Evolutionary conservation across 2,113 vertebrate genomes (phyloP).

Genomic region (Verasper variegatus): DNA sequence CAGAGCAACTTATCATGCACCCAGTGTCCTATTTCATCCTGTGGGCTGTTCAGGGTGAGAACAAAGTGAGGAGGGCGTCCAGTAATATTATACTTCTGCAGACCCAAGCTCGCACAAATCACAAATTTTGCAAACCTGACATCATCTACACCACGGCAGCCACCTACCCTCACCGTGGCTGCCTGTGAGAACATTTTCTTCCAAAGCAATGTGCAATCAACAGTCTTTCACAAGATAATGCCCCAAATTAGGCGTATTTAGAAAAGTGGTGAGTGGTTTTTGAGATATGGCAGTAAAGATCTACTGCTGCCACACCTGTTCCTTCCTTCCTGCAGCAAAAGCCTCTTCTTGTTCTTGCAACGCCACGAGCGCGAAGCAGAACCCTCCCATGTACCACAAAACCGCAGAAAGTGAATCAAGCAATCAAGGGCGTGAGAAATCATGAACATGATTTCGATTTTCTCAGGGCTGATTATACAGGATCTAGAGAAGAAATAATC

Average conservation of each 20-base stretch:
- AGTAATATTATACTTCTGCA: background rate
- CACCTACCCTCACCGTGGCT: background rate
- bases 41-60: conserved; percentile 1
- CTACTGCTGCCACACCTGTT: conserved; percentile 76
- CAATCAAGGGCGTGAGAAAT: conserved; percentile 4
- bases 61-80: conserved; percentile 10
- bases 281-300: conserved; percentile 52
- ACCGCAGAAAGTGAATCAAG: conserved; percentile 43
- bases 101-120: background rate
- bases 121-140: background rate
- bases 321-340: conserved; percentile 77
- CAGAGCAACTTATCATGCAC: conserved; percentile 14
- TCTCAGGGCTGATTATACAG: rapidly evolving
- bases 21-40: conserved; percentile 20
- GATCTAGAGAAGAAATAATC: background rate
- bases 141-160: background rate
- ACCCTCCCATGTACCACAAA: conserved; percentile 23
- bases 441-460: background rate
- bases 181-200: conserved; percentile 3
- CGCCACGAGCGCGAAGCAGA: conserved; percentile 17
- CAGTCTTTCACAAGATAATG: conserved; percentile 32
- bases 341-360: conserved; percentile 52
- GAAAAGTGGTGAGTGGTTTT: conserved; percentile 28
- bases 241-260: conserved; percentile 10
- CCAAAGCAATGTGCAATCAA: conserved; percentile 30